Evolutionary conservation across 2,888 invertebrate species (phyloP).

Genomic region (Acanthosoma haemorrhoidale): DNA sequence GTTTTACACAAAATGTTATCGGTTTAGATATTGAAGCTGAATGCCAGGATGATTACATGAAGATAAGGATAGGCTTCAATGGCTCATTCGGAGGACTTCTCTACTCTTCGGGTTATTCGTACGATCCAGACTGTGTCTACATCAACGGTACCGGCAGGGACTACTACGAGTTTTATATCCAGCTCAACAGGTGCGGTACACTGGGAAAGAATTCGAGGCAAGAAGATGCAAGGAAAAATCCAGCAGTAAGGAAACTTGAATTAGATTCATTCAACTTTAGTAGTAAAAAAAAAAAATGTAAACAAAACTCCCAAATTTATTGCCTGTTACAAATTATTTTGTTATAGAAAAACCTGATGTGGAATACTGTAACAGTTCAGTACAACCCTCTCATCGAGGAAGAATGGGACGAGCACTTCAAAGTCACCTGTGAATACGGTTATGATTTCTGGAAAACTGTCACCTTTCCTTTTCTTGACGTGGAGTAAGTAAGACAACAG

Average conservation of each 20-base stretch:
- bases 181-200: slow-evolving; percentile 86
- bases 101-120: slow-evolving; percentile 88
- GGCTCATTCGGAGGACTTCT: slow-evolving; percentile 83
- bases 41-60: slow-evolving; percentile 94
- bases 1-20: too few relatives aligned
- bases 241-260: slow-evolving; percentile 61
- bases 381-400: slow-evolving; percentile 90
- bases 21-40: slow-evolving; percentile 86
- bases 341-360: slow-evolving; percentile 85
- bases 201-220: slow-evolving; percentile 81
- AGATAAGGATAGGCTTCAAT: slow-evolving; percentile 86
- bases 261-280: background rate
- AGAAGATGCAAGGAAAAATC: slow-evolving; percentile 77
- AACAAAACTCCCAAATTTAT: background rate
- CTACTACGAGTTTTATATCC: slow-evolving; percentile 90
- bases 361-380: slow-evolving; percentile 92
- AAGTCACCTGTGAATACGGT: slow-evolving; percentile 92
- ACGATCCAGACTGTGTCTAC: slow-evolving; percentile 91
- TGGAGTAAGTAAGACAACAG: slow-evolving; percentile 69
- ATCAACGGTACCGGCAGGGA: slow-evolving; percentile 87
- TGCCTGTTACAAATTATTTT: slow-evolving; percentile 14
- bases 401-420: slow-evolving; percentile 90
- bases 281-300: background rate
- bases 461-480: slow-evolving; percentile 88
- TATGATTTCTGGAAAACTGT: slow-evolving; percentile 97